Base-by-base conservation (phyloP, 2,797 vertebrate species). In the Alosa sapidissima region DNA sequence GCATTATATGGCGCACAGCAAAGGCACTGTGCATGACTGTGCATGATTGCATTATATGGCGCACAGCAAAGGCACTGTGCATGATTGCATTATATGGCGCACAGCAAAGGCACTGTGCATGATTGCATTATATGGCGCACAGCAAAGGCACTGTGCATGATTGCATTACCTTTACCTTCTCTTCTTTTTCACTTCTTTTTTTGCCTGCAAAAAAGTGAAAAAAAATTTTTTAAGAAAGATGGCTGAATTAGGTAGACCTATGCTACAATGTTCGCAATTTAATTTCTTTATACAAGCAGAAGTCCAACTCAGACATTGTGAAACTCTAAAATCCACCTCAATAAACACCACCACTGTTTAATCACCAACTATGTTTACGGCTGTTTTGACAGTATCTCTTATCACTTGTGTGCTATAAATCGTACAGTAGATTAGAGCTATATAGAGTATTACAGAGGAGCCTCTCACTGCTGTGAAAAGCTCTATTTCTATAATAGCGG, bases 141-240 rank as follows among this genome's bases (percentile, higher is more conserved):
- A n/a, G n/a, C n/a, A n/a, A n/a, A n/a, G n/a, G n/a, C n/a, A n/a
- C n/a, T n/a, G n/a, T 28, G 28, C 28, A 28, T 16, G 36, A 41
- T 16, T 7, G 16, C n/a, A 84, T 94, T 88, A 94, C 94, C 89
- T 96, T 99, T 54, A 93, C 72, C 89, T 91, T 96, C 83, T 97
- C 96, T 84, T 99, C 97, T 91, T 97, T 98, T 82, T 99, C 97
- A 0, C 92, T 90, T 91, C 97, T 98, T 94, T 98, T 99, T 94
- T 98, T 99, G 92, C 68, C 82, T 13, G 81, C 47, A 82, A 55
- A 83, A 82, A 49, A 87, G 28, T 28, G 28, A 28, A 28, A 28
- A n/a, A 16, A 58, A 6, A 16, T 21, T 2, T 62, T 62, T n/a
- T 19, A 24, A 62, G 58, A 62, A 24, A 62, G 58, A 62, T 24